Evolutionary conservation across 2,113 vertebrate species (phyloP).

Genomic region (Sceloporus undulatus): DNA sequence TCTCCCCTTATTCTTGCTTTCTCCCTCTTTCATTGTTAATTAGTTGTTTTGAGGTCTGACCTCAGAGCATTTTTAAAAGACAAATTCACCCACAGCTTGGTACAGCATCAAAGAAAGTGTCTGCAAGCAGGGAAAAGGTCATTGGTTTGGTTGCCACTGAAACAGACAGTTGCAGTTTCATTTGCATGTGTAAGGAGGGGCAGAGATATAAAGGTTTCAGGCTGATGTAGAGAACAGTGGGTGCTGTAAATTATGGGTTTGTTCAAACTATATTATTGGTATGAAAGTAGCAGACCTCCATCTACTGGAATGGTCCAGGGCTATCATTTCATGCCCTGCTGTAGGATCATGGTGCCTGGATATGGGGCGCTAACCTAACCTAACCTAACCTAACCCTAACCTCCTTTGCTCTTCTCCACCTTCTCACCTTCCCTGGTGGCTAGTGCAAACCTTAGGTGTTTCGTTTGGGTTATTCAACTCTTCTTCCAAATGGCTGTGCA

Average conservation of each 20-base stretch:
- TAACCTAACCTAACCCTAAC: too few relatives aligned
- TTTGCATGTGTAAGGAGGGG: neutral
- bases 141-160: conserved; percentile 29
- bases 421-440: too few relatives aligned
- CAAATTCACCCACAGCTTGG: conserved; percentile 58
- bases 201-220: conserved; percentile 71
- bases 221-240: conserved; percentile 52
- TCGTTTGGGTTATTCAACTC: too few relatives aligned
- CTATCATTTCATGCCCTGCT: too few relatives aligned
- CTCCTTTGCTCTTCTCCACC: too few relatives aligned
- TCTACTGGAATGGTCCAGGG: too few relatives aligned
- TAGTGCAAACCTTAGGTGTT: too few relatives aligned
- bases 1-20: neutral
- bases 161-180: neutral
- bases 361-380: too few relatives aligned
- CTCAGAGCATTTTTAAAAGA: conserved; percentile 48
- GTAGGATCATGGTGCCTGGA: too few relatives aligned
- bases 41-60: conserved; percentile 73
- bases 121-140: conserved; percentile 63
- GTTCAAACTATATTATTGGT: conserved; percentile 33
- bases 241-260: conserved; percentile 49
- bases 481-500: too few relatives aligned
- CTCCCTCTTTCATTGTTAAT: conserved; percentile 61
- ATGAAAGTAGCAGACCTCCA: conserved; percentile 31
- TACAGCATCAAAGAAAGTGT: conserved; percentile 49